Percentiles rank a stretch among this genome's conserved stretches.
phyloP scores from a whole-genome alignment of 1,140 invertebrate genomes.

The Paralvinella palmiformis region DNA sequence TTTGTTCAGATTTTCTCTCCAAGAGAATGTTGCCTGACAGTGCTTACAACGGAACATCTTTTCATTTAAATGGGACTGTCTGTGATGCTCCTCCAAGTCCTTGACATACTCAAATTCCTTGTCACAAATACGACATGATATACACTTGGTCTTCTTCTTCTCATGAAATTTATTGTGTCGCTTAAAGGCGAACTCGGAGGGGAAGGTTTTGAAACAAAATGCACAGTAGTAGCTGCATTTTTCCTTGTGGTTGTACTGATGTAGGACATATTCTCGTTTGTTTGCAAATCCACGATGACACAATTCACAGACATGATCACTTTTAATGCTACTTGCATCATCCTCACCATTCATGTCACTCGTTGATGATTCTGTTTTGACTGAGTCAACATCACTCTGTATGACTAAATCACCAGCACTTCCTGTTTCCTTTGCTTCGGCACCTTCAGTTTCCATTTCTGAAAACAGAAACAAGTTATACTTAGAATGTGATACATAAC shows the following conservation, averaged over 20 bases:
- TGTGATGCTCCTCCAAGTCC: slow-evolving; percentile 6
- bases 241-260: slow-evolving; percentile 12
- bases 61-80: slow-evolving; percentile 1
- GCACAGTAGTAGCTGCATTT: neutral
- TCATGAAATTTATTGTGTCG: neutral
- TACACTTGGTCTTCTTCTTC: neutral
- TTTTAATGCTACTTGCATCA: too few relatives aligned
- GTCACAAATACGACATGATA: slow-evolving; percentile 1
- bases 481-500: too few relatives aligned
- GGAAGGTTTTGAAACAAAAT: neutral
- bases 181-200: slow-evolving; percentile 1
- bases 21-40: slow-evolving; percentile 7
- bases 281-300: neutral
- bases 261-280: slow-evolving; percentile 1
- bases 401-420: too few relatives aligned
- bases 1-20: slow-evolving; percentile 6
- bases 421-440: too few relatives aligned
- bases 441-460: too few relatives aligned
- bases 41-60: slow-evolving; percentile 2
- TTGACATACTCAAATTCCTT: neutral
- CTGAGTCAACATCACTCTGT: too few relatives aligned
- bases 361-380: too few relatives aligned
- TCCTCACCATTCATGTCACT: too few relatives aligned
- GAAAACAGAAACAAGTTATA: too few relatives aligned
- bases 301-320: too few relatives aligned